Percentiles rank a stretch among this genome's conserved stretches.
These are phyloP conservation scores for Gallinago stenura DNA, from an alignment of 2,797 vertebrate genomes.

Conservation along the genomic window DNA sequence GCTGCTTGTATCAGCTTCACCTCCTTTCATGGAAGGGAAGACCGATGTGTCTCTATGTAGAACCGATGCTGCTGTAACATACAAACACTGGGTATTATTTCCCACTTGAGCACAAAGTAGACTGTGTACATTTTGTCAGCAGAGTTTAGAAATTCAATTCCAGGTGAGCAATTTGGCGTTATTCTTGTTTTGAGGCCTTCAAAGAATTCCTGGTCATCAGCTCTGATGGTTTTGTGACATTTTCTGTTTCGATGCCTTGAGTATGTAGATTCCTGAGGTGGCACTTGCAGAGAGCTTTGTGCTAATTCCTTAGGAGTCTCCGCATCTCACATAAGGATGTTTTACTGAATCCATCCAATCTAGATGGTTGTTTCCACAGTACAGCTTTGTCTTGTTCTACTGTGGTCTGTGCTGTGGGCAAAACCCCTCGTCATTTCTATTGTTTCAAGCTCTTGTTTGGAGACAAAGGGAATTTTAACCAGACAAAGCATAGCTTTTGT, in stretches of 20 bases:
- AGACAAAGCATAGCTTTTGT: not conserved
- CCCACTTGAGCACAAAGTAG: not conserved
- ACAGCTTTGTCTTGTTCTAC: not conserved
- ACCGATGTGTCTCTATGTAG: fast-evolving
- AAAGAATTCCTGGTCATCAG: not conserved
- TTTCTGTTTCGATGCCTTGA: not conserved
- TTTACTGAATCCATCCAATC: not conserved
- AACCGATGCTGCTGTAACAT: not conserved
- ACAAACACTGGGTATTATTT: not conserved
- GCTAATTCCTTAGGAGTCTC: not conserved
- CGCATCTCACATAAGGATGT: not conserved
- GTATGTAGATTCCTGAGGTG: not conserved
- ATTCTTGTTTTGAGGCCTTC: not conserved
- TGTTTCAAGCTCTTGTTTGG: not conserved
- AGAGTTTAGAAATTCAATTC: not conserved
- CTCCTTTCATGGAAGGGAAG: not conserved
- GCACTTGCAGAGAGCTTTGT: not conserved
- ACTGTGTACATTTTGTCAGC: fast-evolving
- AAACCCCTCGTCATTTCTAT: not conserved
- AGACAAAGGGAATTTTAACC: not conserved
- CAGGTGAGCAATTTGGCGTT: not conserved
- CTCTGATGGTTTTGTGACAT: not conserved
- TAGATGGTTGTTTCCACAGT: not conserved
- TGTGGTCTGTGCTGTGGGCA: not conserved
- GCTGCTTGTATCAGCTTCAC: not conserved